Evolutionary conservation across 2,113 vertebrate genomes (phyloP).

Genomic region (Artemisiospiza belli): DNA sequence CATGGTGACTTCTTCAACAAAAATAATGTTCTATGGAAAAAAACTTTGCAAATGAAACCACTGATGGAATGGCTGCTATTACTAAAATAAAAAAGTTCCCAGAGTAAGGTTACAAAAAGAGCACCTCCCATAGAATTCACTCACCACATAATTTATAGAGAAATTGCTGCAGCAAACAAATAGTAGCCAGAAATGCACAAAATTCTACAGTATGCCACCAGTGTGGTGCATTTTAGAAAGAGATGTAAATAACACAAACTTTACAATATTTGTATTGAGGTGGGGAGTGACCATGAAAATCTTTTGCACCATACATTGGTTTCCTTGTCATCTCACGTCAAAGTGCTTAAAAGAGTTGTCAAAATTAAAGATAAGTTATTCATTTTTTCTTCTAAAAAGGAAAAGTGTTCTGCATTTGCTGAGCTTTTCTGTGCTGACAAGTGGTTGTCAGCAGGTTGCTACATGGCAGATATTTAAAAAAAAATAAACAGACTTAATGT

Average conservation of each 20-base stretch:
- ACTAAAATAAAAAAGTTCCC: neutral
- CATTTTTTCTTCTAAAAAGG: neutral
- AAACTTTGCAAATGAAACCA: neutral
- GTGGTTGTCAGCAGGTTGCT: neutral
- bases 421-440: neutral
- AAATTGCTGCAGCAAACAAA: neutral
- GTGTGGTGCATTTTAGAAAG: neutral
- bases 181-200: neutral
- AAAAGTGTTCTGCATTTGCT: neutral
- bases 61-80: neutral
- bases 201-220: fast-evolving
- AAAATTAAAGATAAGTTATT: neutral
- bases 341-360: neutral
- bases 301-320: neutral
- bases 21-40: neutral
- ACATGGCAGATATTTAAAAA: neutral
- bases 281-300: neutral
- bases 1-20: neutral
- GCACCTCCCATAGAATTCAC: neutral
- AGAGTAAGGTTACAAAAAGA: neutral
- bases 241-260: neutral
- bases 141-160: neutral
- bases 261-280: neutral
- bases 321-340: neutral
- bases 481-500: neutral